Evolutionary conservation across 2,888 invertebrate genomes (phyloP).

Genomic region (Mythimna lalbum): DNA sequence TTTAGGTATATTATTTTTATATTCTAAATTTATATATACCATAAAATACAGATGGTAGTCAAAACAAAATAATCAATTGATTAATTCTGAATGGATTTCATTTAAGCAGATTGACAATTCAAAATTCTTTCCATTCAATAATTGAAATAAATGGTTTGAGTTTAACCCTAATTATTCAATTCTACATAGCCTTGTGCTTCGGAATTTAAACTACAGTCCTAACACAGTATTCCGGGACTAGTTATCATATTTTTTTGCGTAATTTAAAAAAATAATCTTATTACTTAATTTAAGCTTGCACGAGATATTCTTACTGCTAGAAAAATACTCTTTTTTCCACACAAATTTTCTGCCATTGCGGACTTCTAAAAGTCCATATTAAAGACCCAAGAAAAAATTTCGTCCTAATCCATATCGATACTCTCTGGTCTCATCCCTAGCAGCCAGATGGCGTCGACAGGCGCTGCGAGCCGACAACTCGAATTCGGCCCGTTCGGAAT

Average conservation of each 20-base stretch:
- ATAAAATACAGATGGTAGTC: conserved; percentile 31
- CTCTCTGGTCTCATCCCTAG: conserved; percentile 70
- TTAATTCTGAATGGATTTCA: conserved; percentile 24
- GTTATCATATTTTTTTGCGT: no score
- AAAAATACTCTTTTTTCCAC: no score
- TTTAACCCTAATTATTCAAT: not conserved
- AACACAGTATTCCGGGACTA: not conserved
- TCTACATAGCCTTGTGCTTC: not conserved
- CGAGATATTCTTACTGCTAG: no score
- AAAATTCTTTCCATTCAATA: not conserved
- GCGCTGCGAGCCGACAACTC: conserved; percentile 81
- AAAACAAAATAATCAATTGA: conserved; percentile 41
- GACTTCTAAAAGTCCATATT: no score
- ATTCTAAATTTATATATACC: conserved; percentile 31
- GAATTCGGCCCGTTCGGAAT: conserved; percentile 84
- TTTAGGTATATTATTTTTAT: conserved; percentile 32
- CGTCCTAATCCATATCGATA: conserved; percentile 58
- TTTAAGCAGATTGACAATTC: not conserved
- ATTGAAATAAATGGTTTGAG: no score
- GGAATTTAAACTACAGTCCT: not conserved
- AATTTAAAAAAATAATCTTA: not conserved
- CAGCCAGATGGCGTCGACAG: conserved; percentile 88
- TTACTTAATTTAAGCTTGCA: no score
- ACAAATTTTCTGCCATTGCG: no score
- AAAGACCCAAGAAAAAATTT: not conserved